phyloP scores from a whole-genome alignment of 2,113 vertebrate species.

The Neotragus pygmaeus region DNA sequence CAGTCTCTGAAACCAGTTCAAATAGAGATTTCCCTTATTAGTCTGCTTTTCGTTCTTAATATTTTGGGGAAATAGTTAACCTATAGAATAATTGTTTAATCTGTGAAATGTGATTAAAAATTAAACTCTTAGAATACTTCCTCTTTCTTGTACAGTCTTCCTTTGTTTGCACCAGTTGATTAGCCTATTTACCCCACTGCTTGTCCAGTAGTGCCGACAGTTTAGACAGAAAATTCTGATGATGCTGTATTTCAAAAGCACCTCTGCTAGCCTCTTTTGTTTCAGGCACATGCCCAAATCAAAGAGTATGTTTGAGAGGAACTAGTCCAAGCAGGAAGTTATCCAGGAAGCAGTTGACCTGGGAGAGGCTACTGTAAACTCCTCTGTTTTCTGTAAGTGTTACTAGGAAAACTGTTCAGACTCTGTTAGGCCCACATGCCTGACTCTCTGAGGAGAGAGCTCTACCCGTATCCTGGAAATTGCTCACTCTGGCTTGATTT shows the following conservation, averaged over 20 bases:
- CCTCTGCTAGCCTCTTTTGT: neutral
- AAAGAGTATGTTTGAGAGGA: neutral
- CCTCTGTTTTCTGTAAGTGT: neutral
- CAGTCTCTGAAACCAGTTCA: neutral
- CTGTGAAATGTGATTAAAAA: neutral
- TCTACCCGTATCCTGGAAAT: too few species aligned
- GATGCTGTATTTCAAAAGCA: neutral
- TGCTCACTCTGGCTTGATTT: neutral
- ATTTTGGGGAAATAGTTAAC: neutral
- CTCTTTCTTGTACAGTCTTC: neutral
- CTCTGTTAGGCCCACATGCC: neutral
- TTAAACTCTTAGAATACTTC: neutral
- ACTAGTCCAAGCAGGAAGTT: slow-evolving; percentile 37
- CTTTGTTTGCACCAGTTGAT: neutral
- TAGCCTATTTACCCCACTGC: neutral
- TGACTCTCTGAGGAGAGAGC: neutral
- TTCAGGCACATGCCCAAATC: neutral
- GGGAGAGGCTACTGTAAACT: neutral
- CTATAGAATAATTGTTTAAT: neutral
- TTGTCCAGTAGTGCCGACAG: neutral
- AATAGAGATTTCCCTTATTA: neutral
- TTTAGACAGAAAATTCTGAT: neutral
- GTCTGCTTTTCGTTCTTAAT: neutral
- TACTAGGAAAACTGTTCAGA: neutral
- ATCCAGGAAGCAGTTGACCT: slow-evolving; percentile 49